A percentile compares a stretch with the other conserved stretches of the same genome.
These are phyloP conservation scores for Microcebus murinus DNA, from an alignment of 2,113 vertebrate species.

Conservation along the genomic window DNA sequence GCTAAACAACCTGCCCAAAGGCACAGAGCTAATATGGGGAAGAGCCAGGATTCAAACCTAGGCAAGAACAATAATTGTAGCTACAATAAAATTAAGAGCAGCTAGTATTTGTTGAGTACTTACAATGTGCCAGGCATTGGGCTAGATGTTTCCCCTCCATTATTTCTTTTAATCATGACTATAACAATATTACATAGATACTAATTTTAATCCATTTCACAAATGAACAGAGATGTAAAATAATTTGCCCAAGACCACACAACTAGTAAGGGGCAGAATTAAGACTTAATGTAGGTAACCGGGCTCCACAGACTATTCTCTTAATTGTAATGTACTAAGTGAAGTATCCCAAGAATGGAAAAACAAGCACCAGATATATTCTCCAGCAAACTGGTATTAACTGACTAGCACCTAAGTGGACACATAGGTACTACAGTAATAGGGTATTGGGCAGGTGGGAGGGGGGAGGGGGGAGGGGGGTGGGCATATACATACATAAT, in stretches of 20 bases:
- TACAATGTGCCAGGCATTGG: neutral
- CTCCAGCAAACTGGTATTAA: no score
- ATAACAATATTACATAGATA: neutral
- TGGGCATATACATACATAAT: no score
- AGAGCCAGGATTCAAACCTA: neutral
- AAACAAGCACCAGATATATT: no score
- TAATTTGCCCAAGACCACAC: neutral
- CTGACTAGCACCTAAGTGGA: no score
- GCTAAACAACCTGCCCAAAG: neutral
- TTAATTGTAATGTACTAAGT: neutral
- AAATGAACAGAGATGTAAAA: neutral
- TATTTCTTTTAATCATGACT: neutral
- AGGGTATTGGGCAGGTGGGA: no score
- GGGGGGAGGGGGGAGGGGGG: no score
- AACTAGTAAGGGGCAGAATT: neutral
- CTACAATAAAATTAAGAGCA: neutral
- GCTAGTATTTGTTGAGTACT: neutral
- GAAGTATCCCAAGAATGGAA: no score
- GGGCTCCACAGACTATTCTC: neutral
- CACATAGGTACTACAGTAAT: no score
- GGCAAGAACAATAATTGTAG: neutral
- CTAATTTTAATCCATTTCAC: conserved; percentile 8
- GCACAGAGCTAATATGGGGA: neutral
- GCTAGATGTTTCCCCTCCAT: neutral
- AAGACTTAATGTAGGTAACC: neutral